Conservation (phyloP, 1,140 invertebrate genomes). For the Orchesella cincta region DNA sequence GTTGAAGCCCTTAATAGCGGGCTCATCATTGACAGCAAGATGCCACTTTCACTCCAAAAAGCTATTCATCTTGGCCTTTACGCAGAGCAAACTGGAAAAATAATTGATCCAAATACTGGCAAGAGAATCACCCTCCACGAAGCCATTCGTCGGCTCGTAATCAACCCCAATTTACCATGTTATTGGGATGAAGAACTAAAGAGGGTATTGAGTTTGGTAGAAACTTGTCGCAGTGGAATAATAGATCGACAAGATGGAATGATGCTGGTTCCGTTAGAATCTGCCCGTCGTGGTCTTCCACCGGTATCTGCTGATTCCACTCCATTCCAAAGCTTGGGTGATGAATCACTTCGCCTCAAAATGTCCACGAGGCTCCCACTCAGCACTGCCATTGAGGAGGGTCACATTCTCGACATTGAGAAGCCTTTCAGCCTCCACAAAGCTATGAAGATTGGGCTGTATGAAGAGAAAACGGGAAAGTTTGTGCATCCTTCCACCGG, state of each 20-base stretch:
- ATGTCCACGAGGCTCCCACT: slow-evolving; percentile 52
- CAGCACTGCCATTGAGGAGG: slow-evolving; percentile 72
- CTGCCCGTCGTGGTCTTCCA: too few species aligned
- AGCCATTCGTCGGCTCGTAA: slow-evolving; percentile 74
- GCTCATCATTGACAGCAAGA: slow-evolving; percentile 75
- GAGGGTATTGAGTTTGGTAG: slow-evolving; percentile 70
- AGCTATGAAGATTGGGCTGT: slow-evolving; percentile 77
- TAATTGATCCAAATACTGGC: slow-evolving; percentile 74
- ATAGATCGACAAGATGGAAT: slow-evolving; percentile 77
- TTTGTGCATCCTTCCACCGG: slow-evolving; percentile 82
- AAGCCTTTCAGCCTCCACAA: slow-evolving; percentile 80
- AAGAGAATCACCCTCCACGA: slow-evolving; percentile 79
- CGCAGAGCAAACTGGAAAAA: slow-evolving; percentile 75
- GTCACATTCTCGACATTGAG: slow-evolving; percentile 82
- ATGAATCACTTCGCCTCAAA: not conserved
- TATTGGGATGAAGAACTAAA: slow-evolving; percentile 74
- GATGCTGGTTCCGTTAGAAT: slow-evolving; percentile 53
- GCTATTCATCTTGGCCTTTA: slow-evolving; percentile 84
- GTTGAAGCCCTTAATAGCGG: slow-evolving; percentile 78
- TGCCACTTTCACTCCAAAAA: slow-evolving; percentile 79
- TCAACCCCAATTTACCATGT: slow-evolving; percentile 76
- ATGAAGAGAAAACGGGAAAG: slow-evolving; percentile 68
- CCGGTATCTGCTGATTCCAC: too few species aligned
- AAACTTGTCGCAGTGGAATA: slow-evolving; percentile 77
- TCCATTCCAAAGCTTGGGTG: not conserved